These are phyloP conservation scores for Sinocyclocheilus maitianheensis DNA, from an alignment of 2,113 vertebrate genomes.

Conservation along the genomic window DNA sequence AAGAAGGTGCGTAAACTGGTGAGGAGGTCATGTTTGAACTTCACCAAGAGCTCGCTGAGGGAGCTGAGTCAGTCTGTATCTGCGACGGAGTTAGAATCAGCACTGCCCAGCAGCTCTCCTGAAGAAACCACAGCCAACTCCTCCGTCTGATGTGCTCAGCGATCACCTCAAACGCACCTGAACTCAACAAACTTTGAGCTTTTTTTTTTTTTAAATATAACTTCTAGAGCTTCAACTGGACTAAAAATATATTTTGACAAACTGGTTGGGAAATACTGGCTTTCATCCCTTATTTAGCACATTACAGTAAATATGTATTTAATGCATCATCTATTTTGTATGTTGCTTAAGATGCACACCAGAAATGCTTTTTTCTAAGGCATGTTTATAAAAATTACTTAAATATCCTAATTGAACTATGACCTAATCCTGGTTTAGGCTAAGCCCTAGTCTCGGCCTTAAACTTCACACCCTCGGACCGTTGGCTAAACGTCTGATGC, in stretches of 20 bases:
- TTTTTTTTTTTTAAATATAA: not conserved
- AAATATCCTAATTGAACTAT: too few relatives aligned
- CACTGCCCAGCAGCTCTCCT: conserved; percentile 43
- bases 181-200: not conserved
- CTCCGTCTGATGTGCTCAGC: conserved; percentile 58
- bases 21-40: conserved; percentile 79
- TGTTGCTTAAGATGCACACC: too few relatives aligned
- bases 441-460: too few relatives aligned
- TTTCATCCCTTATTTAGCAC: not conserved
- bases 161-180: not conserved
- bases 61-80: conserved; percentile 86
- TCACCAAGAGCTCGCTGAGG: conserved; percentile 85
- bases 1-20: conserved; percentile 83
- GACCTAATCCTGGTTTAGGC: too few relatives aligned
- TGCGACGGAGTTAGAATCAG: conserved; percentile 75
- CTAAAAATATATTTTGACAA: not conserved
- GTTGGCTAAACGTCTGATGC: too few relatives aligned
- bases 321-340: not conserved
- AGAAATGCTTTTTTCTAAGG: too few relatives aligned
- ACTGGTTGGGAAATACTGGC: not conserved
- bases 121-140: conserved; percentile 64
- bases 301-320: not conserved
- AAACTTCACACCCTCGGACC: too few relatives aligned
- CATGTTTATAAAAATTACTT: too few relatives aligned
- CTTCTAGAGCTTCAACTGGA: not conserved